Evolutionary conservation across 64 coral and sea anemone genomes (phyloP).

Genomic region (Exaiptasia diaphana): DNA sequence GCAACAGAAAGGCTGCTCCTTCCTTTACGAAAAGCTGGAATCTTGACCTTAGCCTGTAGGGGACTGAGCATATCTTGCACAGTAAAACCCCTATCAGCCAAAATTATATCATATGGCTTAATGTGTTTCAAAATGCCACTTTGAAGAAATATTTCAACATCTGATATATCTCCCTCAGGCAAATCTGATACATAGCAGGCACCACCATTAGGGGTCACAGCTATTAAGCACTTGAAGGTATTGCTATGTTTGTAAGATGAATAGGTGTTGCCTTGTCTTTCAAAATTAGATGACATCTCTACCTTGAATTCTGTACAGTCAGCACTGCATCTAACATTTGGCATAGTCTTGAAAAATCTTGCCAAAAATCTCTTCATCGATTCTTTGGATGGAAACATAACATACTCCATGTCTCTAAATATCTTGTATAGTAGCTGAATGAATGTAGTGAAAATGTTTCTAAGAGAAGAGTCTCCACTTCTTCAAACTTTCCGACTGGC

Average conservation of each 20-base stretch:
- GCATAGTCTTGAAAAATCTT: conserved; percentile 65
- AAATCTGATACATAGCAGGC: conserved; percentile 62
- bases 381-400: conserved; percentile 58
- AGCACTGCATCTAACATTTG: conserved; percentile 51
- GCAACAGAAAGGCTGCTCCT: conserved; percentile 11
- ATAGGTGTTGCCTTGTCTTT: conserved; percentile 53
- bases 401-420: conserved; percentile 28
- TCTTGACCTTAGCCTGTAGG: conserved; percentile 38
- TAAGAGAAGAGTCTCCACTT: neutral
- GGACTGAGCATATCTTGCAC: conserved; percentile 56
- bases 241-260: conserved; percentile 61
- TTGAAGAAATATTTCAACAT: conserved; percentile 50
- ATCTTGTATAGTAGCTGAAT: conserved; percentile 51
- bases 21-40: conserved; percentile 56
- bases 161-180: conserved; percentile 55
- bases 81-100: conserved; percentile 56
- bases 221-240: conserved; percentile 54
- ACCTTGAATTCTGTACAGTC: conserved; percentile 60
- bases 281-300: conserved; percentile 51
- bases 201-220: conserved; percentile 64
- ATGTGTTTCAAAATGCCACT: conserved; percentile 63
- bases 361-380: conserved; percentile 30
- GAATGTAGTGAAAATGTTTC: conserved; percentile 60
- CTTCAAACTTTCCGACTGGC: neutral
- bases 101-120: conserved; percentile 37